Base-by-base conservation (phyloP, 2,888 invertebrate species). In the Hetaerina titia region DNA sequence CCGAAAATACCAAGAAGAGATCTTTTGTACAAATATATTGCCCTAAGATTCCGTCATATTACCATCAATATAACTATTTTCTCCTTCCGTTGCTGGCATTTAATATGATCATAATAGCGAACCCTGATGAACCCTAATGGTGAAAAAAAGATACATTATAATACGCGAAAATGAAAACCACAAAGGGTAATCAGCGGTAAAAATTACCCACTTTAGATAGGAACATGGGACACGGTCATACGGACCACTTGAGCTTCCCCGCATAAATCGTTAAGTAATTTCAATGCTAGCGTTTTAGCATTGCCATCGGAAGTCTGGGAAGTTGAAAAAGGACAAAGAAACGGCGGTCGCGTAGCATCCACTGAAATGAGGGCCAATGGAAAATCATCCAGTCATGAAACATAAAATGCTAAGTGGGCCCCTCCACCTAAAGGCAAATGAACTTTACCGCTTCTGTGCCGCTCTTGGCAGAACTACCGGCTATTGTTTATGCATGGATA, bases 401-500 rank as follows among this genome's bases (percentile, higher is more conserved):
- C 81, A 81, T 81, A 31, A 81, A 81, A 81, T 81, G 81, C 81
- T 81, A 81, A 81, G 81, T 81, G 31, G 31, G 81, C 81, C 31
- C 81, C 11, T 81, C 31, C 81, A 81, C 81, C 13, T 13, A 15
- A 81, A 81, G 81, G 81, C 25, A 81, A 81, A 81, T 31, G 81
- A 31, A 81, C 81, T 81, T 81, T 13, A 2, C 6, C 17, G 90
- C 63, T 63, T 31, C 90, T 31, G 90, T 25, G 25, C 31, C 58
- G 25, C 60, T 90, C 90, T 90, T 90, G 90, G 90, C 90, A 90
- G 63, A 31, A 60, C 25, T 63, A 8, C 60, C n/a, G 25, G 63
- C 63, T 31, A 90, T 90, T 90, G 90, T 90, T 90, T 90, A 31
- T 63, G 63, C 9, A 45, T 25, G 31, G 90, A 90, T 45, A 90